Conservation (phyloP, 2,113 vertebrate species). For the Ellobius talpinus region DNA sequence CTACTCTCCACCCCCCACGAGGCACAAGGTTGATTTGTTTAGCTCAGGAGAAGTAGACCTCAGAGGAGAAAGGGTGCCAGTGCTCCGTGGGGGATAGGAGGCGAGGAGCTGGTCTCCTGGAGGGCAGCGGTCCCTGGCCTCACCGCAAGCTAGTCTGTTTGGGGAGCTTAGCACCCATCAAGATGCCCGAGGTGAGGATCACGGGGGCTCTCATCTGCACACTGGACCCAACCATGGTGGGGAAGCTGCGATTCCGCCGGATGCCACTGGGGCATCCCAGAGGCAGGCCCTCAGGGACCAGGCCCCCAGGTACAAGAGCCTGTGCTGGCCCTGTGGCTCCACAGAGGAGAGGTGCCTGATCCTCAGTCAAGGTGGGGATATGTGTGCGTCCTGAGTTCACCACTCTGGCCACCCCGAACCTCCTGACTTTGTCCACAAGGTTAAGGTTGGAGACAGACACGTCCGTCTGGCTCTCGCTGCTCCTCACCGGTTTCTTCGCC, state of each 20-base stretch:
- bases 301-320: constrained; percentile 88
- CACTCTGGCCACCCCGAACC: constrained; percentile 91
- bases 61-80: not conserved
- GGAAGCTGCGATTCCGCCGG: constrained; percentile 96
- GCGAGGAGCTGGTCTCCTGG: not conserved
- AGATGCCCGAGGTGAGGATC: constrained; percentile 90
- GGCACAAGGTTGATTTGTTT: constrained; percentile 91
- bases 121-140: constrained; percentile 55
- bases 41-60: constrained; percentile 81
- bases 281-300: constrained; percentile 85
- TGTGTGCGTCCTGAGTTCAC: constrained; percentile 86
- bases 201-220: constrained; percentile 97
- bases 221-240: constrained; percentile 97
- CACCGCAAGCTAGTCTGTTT: constrained; percentile 89
- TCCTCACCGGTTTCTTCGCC: constrained; percentile 89
- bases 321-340: constrained; percentile 90
- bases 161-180: constrained; percentile 90
- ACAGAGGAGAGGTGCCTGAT: constrained; percentile 89
- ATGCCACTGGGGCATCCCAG: constrained; percentile 92
- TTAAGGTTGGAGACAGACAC: constrained; percentile 94
- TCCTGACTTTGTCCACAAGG: constrained; percentile 97
- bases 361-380: constrained; percentile 83
- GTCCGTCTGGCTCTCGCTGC: constrained; percentile 93
- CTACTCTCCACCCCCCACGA: constrained; percentile 83
- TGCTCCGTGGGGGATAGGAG: not conserved